Base-by-base conservation (phyloP, 2,888 invertebrate species). In the Lysandra bellargus region DNA sequence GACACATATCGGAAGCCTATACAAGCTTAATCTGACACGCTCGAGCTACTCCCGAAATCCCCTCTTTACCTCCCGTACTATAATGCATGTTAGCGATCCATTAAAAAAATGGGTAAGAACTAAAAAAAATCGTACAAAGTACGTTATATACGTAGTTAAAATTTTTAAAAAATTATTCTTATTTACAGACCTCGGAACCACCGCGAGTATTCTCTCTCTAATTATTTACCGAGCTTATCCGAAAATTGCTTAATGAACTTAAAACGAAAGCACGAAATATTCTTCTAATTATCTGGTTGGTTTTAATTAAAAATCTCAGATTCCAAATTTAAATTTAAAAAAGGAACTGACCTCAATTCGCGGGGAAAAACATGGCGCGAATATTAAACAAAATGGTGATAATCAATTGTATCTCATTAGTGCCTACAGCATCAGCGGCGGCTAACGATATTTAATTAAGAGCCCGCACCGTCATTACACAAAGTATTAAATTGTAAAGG, bases 371-470 rank as follows among this genome's bases (percentile, higher is more conserved):
- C 49, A 75, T 23, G 23, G 75, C 23, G 53, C 53, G 75, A 75
- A 75, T 75, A 75, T 75, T 75, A 75, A 81, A 81, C 76, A 78
- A 80, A 81, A 82, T 80, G 81, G 78, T 80, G 77, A 79, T 79
- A 81, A 82, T 82, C 81, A 81, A 80, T 80, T 82, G 80, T 74
- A 53, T 80, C 81, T 81, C 80, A 83, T 82, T 83, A 83, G 81
- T 77, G 81, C 79, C 76, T 74, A 30, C 80, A 73, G 80, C 81
- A 78, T 79, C 79, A 80, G 81, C 81, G 78, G 73, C 53, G 79
- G 79, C 80, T 79, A 79, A 80, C 79, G 78, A 81, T 80, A 78
- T 82, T 80, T 80, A 80, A 82, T 83, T 80, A 81, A 80, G 76
- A 57, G 78, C 40, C 57, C 78, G 80, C 79, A 60, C 60, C 74